Evolutionary conservation across 2,113 vertebrate species (phyloP).

Genomic region (Neoarius graeffei): DNA sequence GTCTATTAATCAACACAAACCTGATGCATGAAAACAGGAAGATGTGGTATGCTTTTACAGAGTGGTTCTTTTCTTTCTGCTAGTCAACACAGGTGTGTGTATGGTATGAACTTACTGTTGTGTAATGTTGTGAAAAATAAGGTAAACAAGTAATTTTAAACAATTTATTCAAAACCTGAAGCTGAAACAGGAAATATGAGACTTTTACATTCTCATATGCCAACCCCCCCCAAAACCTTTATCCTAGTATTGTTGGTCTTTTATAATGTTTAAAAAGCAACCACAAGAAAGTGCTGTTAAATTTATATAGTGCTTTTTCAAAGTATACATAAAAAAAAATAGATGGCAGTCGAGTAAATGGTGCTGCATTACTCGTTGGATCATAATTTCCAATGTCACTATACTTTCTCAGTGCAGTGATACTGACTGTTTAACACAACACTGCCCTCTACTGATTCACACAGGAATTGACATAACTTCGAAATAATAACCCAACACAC

Average conservation of each 20-base stretch:
- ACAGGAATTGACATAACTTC: slow-evolving; percentile 46
- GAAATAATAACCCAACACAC: neutral
- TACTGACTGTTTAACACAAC: slow-evolving; percentile 69
- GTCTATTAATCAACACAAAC: neutral
- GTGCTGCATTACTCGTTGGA: slow-evolving; percentile 71
- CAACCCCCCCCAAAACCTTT: too few relatives aligned
- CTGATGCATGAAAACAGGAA: neutral
- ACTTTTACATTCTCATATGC: neutral
- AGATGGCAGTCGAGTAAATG: neutral
- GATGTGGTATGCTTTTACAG: neutral
- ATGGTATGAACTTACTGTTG: neutral
- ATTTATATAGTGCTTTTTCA: neutral
- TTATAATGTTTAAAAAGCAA: neutral
- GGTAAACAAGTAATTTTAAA: neutral
- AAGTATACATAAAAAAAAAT: neutral
- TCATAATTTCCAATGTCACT: slow-evolving; percentile 75
- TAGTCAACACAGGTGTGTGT: neutral
- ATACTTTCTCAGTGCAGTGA: neutral
- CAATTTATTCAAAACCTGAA: neutral
- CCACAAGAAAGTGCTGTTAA: neutral
- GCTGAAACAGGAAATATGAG: neutral
- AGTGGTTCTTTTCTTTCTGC: neutral
- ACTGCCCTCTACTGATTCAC: slow-evolving; percentile 88
- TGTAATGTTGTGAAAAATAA: neutral
- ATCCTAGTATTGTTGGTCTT: neutral